phyloP scores from a whole-genome alignment of 2,888 invertebrate species.

The Sepioteuthis lessoniana region DNA sequence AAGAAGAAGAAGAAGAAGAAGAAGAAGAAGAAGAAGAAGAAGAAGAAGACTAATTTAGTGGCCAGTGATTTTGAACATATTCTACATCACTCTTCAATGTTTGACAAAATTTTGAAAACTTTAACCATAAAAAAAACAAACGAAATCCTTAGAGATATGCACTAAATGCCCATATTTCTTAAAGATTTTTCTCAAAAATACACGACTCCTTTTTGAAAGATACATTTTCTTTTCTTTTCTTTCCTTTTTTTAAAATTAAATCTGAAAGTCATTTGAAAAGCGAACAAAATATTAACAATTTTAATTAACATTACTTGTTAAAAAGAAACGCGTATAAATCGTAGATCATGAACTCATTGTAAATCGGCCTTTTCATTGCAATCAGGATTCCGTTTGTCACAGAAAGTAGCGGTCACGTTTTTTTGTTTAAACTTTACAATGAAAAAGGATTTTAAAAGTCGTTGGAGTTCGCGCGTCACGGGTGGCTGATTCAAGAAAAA shows the following conservation, averaged over 20 bases:
- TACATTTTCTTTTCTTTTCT: neutral
- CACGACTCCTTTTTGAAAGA: neutral
- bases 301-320: constrained; percentile 21
- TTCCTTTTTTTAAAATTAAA: neutral
- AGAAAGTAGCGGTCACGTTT: neutral
- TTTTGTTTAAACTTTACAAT: neutral
- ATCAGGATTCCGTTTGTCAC: constrained; percentile 4
- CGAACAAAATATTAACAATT: neutral
- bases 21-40: neutral
- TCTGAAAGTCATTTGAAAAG: neutral
- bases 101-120: neutral
- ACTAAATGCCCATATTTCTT: neutral
- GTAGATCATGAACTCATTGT: neutral
- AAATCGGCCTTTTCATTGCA: neutral
- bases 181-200: neutral
- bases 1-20: no score
- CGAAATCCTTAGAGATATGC: neutral
- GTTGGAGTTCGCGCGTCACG: constrained; percentile 33
- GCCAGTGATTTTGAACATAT: no score
- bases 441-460: neutral
- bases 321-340: neutral
- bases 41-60: no score
- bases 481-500: neutral
- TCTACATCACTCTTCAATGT: no score
- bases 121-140: neutral